Base-by-base conservation (phyloP, 2,797 vertebrate species). In the Sebastes diploproa region DNA sequence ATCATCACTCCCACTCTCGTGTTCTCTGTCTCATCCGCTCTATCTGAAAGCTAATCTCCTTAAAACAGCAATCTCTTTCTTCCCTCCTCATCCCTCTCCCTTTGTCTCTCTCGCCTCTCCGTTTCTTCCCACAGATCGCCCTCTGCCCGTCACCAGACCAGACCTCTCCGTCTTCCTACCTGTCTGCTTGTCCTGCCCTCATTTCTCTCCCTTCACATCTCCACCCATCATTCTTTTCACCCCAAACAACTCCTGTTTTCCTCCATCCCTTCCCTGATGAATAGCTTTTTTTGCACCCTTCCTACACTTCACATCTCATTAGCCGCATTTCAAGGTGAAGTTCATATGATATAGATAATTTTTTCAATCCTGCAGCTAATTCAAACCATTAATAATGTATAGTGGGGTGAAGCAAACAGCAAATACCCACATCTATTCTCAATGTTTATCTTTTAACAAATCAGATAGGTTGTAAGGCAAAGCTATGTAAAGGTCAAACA, bases 31-130 rank as follows among this genome's bases (percentile, higher is more conserved):
- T 86, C 59, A 81, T 82, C 64, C 34, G 22, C 52, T 76, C 83
- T 86, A 89, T 92, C 90, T 89, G 23, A 73, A 77, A 89, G 80
- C 83, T 75, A 84, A 91, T 92, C 86, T 90, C 64, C 86, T 91
- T 91, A 89, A 88, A 89, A 79, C 87, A 84, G 72, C 77, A 77
- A 84, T 89, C 80, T 83, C 68, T 77, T 67, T 34, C 78, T 25
- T 25, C 18, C 61, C 42, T n/a, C 83, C 62, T 73, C 73, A 65
- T 76, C 82, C 54, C 30, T 81, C 81, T 85, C 58, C 27, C 77
- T 72, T 89, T 83, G 86, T 86, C 86, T 87, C 74, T 69, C 13
- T 72, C 22, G 22, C 72, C 80, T 62, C 81, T 82, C 69, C 72
- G 70, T 75, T 82, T 78, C 83, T 85, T 82, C 78, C 64, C 65